Evolutionary conservation across 2,113 vertebrate species (phyloP).

Genomic region (Okapia johnstoni): DNA sequence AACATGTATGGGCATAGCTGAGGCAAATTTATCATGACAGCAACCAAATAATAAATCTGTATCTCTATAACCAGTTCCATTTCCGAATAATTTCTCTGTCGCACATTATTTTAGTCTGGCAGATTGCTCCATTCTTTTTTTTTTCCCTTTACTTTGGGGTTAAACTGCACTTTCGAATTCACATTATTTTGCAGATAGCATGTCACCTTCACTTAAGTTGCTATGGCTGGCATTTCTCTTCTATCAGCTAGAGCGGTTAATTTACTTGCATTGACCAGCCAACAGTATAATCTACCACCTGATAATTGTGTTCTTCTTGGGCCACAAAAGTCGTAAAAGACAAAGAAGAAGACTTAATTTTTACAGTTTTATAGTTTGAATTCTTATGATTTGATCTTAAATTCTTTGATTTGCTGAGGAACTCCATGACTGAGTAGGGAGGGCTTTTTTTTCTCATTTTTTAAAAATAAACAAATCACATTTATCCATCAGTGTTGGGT

Average conservation of each 20-base stretch:
- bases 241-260: constrained; percentile 79
- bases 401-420: constrained; percentile 58
- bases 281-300: constrained; percentile 77
- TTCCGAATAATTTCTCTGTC: constrained; percentile 81
- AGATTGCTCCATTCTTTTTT: constrained; percentile 75
- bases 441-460: constrained; percentile 15
- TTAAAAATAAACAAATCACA: neutral
- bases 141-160: constrained; percentile 65
- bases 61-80: constrained; percentile 76
- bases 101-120: constrained; percentile 77
- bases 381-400: constrained; percentile 71
- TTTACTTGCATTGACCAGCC: constrained; percentile 83
- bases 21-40: constrained; percentile 79
- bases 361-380: constrained; percentile 65
- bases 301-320: constrained; percentile 76
- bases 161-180: constrained; percentile 77
- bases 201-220: constrained; percentile 80
- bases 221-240: constrained; percentile 70
- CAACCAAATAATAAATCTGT: constrained; percentile 81
- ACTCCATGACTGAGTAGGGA: constrained; percentile 37
- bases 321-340: constrained; percentile 43
- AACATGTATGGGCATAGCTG: constrained; percentile 65
- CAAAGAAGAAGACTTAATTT: constrained; percentile 36
- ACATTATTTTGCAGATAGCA: constrained; percentile 80
- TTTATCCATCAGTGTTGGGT: constrained; percentile 61